phyloP scores from a whole-genome alignment of 2,113 vertebrate genomes.

The Dasyurus viverrinus region DNA sequence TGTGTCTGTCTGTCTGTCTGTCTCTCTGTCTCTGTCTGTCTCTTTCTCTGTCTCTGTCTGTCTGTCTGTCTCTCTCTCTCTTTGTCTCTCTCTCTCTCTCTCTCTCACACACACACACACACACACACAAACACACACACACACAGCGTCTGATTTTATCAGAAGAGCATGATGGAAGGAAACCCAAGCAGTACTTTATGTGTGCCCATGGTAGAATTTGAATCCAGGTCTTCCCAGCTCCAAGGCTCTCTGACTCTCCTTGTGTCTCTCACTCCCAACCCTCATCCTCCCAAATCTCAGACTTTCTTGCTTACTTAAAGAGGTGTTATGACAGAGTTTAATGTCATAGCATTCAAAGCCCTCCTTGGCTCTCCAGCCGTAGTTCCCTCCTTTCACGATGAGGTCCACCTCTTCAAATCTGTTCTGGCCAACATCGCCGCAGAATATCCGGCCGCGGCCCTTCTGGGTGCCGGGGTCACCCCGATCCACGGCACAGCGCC shows the following conservation, averaged over 20 bases:
- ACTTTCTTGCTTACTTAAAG: constrained; percentile 83
- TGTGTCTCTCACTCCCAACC: neutral
- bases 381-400: constrained; percentile 90
- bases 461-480: constrained; percentile 82
- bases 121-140: too few relatives aligned
- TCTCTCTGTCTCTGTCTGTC: too few relatives aligned
- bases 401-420: constrained; percentile 91
- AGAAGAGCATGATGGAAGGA: neutral
- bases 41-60: too few relatives aligned
- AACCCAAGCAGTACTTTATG: neutral
- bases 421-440: constrained; percentile 91
- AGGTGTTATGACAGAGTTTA: constrained; percentile 88
- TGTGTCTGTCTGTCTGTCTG: too few relatives aligned
- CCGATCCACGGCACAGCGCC: constrained; percentile 89
- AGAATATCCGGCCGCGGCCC: constrained; percentile 90
- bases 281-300: neutral
- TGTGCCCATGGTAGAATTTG: neutral
- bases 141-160: neutral
- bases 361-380: constrained; percentile 92
- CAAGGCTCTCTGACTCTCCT: neutral
- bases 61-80: too few relatives aligned
- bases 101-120: too few relatives aligned
- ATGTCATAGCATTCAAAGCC: constrained; percentile 90
- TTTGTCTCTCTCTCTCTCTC: neutral
- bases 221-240: neutral